Base-by-base conservation (phyloP, 92 coral and sea anemone genomes). In the Epizoanthus fatuus region DNA sequence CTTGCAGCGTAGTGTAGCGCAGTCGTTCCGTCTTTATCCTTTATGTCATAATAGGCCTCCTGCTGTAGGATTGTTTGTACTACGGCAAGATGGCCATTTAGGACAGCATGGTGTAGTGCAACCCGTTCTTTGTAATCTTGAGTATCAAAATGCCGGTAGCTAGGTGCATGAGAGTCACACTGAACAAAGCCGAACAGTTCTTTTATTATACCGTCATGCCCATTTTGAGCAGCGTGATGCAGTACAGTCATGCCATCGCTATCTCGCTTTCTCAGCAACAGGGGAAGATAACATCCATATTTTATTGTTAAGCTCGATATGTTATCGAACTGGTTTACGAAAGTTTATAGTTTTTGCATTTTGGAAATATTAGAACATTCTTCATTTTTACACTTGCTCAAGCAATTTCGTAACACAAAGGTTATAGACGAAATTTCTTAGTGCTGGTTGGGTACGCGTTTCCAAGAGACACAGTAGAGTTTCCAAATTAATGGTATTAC, bases 31-130 rank as follows among this genome's bases (percentile, higher is more conserved):
- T 35, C 37, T 4, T 53, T 32, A 29, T 74, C 80, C 64, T 74
- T 20, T 29, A 8, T 20, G 13, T 53, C 80, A 54, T 47, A 74
- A 32, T 3, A 5, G 6, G 4, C 8, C 5, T 45, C 22, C 47
- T 3, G 14, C 7, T 37, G 64, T 16, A 53, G 15, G 0, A 74
- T 37, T 52, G 51, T 54, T 29, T 32, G 14, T 25, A 55, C 64
- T 53, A 32, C 64, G 25, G 7, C 12, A 32, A 13, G 14, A 7
- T 22, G 38, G 4, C 56, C 80, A 54, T 58, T 74, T 22, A 55
- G 62, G 25, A 53, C 80, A 35, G 80, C 80, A 53, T 74, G 64
- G n/a, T 74, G 80, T 9, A 74, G 19, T n/a, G n/a, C 63, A 53
- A 0, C 52, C 16, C 80, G 63, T 8, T 63, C 80, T 14, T n/a